These are phyloP conservation scores for Florisuga fusca DNA, from an alignment of 2,797 vertebrate genomes.

Conservation along the genomic window DNA sequence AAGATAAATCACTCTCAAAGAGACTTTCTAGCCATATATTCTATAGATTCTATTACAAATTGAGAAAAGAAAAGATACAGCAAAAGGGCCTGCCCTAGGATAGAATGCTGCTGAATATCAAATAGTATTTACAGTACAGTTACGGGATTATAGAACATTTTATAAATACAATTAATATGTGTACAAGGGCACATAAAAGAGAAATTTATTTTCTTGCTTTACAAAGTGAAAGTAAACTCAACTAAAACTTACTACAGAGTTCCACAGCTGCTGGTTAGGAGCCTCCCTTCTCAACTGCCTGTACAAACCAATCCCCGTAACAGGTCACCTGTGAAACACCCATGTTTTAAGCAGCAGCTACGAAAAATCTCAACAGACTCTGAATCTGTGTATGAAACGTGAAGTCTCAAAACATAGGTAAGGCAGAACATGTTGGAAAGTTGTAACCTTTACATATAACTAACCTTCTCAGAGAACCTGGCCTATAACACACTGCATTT, in stretches of 20 bases:
- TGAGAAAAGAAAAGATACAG: conserved; percentile 75
- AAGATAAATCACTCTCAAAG: conserved; percentile 67
- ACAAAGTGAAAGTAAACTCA: conserved; percentile 63
- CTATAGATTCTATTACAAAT: conserved; percentile 74
- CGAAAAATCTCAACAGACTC: conserved; percentile 39
- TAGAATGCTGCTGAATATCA: conserved; percentile 73
- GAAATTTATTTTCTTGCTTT: conserved; percentile 76
- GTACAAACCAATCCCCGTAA: conserved; percentile 1
- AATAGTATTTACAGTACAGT: conserved; percentile 86
- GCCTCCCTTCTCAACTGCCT: conserved; percentile 31
- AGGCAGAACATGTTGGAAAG: neutral
- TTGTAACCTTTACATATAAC: neutral
- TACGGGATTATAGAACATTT: conserved; percentile 86
- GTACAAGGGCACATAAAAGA: conserved; percentile 84
- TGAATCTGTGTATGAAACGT: neutral
- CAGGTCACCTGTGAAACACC: conserved; percentile 10
- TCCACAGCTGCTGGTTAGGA: conserved; percentile 74
- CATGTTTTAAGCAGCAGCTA: conserved; percentile 54
- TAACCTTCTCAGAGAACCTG: neutral
- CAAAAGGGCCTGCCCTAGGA: conserved; percentile 85
- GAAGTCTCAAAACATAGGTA: conserved; percentile 24
- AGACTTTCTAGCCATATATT: conserved; percentile 76
- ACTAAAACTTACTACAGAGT: conserved; percentile 40
- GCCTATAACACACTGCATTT: conserved; percentile 25
- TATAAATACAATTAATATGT: conserved; percentile 93